Base-by-base conservation (phyloP, 53 echinoderm and acorn worm genomes). In the Paracentrotus lividus region DNA sequence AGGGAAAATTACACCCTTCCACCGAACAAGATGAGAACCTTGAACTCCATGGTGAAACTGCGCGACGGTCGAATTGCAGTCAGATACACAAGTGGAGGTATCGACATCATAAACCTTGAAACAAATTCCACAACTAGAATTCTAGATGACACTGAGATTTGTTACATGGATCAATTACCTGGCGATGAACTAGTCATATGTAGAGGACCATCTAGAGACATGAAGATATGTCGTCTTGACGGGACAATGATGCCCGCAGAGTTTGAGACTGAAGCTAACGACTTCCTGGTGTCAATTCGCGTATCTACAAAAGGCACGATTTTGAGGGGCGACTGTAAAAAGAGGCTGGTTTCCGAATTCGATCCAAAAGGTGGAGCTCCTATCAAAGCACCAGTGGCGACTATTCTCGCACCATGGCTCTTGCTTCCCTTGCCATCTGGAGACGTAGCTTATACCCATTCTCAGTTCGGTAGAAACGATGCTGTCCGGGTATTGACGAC, bases 361-460 rank as follows among this genome's bases (percentile, higher is more conserved):
- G 32, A 67, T 67, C 32, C 33, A 31, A 67, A 9, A 67, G 67
- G 67, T 34, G 67, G 67, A 7, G 34, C 29, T 29, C 67, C 67
- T 67, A 34, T 67, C 67, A 67, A 31, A 67, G 67, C 33, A 67
- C 67, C 67, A 13, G 4, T 29, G 31, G 32, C 27, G 67, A 67
- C 67, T 24, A 67, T 10, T 9, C 67, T 14, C 10, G 67, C 67
- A 14, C 67, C 67, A 34, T 67, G 67, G 67, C 67, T 67, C 29
- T 34, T 67, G 67, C 67, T 67, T 34, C 67, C 67, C 31, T 1
- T 67, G 67, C 67, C 67, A 32, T 67, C 67, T 8, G 67, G 67
- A 67, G 33, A 67, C 67, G 67, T 67, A 13, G 67, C 67, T 34
- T 67, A 67, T 33, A 67, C 67, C 31, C 67, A 67, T 32, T 67